Conservation (phyloP, 2,113 vertebrate genomes). For the Macroglossus sobrinus region DNA sequence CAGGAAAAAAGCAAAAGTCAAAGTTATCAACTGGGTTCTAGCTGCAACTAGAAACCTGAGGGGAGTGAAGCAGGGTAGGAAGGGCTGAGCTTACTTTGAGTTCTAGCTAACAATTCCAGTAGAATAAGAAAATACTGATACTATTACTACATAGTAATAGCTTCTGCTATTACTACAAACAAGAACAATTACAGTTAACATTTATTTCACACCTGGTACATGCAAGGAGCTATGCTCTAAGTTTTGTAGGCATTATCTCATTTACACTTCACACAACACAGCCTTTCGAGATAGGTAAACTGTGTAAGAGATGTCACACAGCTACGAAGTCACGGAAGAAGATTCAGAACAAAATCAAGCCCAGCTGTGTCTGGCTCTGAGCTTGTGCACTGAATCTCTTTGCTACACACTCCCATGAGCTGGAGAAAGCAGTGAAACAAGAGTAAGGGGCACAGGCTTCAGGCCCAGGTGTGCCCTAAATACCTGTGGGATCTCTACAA, state of each 20-base stretch:
- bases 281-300: not conserved
- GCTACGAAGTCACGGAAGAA: not conserved
- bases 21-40: not conserved
- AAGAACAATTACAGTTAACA: not conserved
- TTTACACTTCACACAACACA: not conserved
- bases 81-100: not conserved
- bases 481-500: not conserved
- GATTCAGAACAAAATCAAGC: not conserved
- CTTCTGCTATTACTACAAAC: not conserved
- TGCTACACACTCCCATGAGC: not conserved
- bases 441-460: not conserved
- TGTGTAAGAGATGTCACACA: not conserved
- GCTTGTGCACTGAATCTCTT: not conserved
- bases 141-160: not conserved
- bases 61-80: too few relatives aligned
- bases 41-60: not conserved
- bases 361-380: not conserved
- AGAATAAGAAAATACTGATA: not conserved
- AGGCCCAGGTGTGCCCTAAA: accelerated
- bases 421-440: not conserved
- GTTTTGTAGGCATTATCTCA: not conserved
- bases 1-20: slow-evolving; percentile 42
- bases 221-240: not conserved
- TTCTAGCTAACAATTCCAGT: not conserved
- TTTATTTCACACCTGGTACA: not conserved